Conservation (phyloP, 2,113 vertebrate species). For the Macquaria australasica region DNA sequence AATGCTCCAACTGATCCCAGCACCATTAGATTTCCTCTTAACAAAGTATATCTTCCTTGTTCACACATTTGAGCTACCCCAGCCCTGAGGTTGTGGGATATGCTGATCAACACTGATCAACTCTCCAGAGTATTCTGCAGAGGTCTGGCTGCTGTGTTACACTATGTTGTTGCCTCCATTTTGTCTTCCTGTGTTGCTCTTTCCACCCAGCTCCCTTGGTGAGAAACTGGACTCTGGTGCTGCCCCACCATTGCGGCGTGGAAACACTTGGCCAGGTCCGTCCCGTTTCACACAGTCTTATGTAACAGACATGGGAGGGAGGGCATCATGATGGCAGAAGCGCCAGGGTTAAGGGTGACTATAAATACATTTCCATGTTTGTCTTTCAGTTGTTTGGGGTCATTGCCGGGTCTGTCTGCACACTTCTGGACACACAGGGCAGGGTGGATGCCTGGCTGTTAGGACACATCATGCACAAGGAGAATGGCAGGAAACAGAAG, state of each 20-base stretch:
- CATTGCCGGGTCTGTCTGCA: slow-evolving; percentile 37
- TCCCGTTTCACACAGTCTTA: slow-evolving; percentile 48
- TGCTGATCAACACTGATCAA: not conserved
- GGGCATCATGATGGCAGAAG: not conserved
- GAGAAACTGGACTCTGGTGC: slow-evolving; percentile 15
- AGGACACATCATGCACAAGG: slow-evolving; percentile 30
- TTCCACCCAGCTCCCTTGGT: slow-evolving; percentile 29
- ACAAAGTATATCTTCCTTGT: not conserved
- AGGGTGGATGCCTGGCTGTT: not conserved
- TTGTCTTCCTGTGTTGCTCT: slow-evolving; percentile 45
- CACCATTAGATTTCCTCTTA: not conserved
- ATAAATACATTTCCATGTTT: slow-evolving; percentile 53
- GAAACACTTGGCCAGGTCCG: slow-evolving; percentile 32
- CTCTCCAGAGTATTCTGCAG: not conserved
- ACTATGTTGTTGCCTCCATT: not conserved
- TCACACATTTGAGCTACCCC: not conserved
- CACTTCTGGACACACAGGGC: slow-evolving; percentile 17
- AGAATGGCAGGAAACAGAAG: slow-evolving; percentile 75
- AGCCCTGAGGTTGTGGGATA: not conserved
- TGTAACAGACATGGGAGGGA: slow-evolving; percentile 28
- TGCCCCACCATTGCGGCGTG: not conserved
- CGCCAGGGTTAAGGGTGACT: slow-evolving; percentile 20
- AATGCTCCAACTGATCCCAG: not conserved
- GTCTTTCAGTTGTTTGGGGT: slow-evolving; percentile 31
- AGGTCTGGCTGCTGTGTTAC: slow-evolving; percentile 14